A percentile compares a stretch with the other conserved stretches of the same genome.
phyloP scores from a whole-genome alignment of 1,140 invertebrate species.

The Pachypsylla venusta region DNA sequence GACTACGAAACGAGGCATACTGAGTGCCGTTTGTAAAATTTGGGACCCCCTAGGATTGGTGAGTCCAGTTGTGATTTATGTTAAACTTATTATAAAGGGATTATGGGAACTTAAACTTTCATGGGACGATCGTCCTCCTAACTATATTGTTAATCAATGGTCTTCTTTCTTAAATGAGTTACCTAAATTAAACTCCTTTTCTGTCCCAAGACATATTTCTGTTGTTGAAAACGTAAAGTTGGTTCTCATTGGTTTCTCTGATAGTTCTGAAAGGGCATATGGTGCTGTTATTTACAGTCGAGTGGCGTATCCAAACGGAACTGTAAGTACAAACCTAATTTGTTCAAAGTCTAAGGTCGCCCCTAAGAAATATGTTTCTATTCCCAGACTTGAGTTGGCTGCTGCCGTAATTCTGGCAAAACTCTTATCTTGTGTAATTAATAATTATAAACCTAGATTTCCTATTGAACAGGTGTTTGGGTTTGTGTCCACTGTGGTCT shows the following conservation, averaged over 20 bases:
- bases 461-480: neutral
- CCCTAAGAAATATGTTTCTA: slow-evolving; percentile 24
- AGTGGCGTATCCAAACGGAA: slow-evolving; percentile 9
- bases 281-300: slow-evolving; percentile 25
- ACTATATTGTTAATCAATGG: neutral
- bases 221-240: neutral
- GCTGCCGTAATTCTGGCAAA: slow-evolving; percentile 24
- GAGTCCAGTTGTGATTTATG: slow-evolving; percentile 21
- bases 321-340: slow-evolving; percentile 19
- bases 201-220: slow-evolving; percentile 9
- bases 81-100: slow-evolving; percentile 17
- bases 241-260: slow-evolving; percentile 23
- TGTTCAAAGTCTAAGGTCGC: slow-evolving; percentile 29
- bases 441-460: neutral
- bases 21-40: slow-evolving; percentile 19
- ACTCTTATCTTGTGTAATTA: slow-evolving; percentile 9
- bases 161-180: neutral
- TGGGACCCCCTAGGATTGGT: slow-evolving; percentile 27
- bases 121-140: slow-evolving; percentile 29
- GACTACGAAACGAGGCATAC: slow-evolving; percentile 14
- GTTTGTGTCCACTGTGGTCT: neutral
- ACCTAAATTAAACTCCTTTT: neutral
- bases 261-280: slow-evolving; percentile 25
- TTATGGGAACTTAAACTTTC: slow-evolving; percentile 22
- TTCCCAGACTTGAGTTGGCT: slow-evolving; percentile 28